Conservation (phyloP, 2,888 invertebrate genomes). For the Cenopis cana region DNA sequence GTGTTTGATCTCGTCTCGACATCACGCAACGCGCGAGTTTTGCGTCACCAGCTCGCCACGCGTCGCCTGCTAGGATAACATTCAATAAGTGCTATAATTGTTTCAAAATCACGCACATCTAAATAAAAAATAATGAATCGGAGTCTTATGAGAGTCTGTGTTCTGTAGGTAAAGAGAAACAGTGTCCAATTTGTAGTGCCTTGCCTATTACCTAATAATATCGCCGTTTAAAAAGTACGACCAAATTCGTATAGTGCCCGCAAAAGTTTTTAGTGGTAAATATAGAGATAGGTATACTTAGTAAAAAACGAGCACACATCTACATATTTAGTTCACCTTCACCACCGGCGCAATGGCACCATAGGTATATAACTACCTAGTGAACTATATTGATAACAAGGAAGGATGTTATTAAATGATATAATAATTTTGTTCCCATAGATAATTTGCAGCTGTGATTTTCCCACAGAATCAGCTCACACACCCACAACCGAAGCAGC, state of each 20-base stretch:
- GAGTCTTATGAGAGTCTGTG: no score
- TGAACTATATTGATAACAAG: constrained; percentile 9
- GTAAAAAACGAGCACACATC: no score
- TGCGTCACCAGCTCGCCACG: constrained; percentile 49
- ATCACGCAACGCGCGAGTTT: constrained; percentile 45
- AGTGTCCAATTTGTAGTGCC: no score
- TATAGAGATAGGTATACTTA: no score
- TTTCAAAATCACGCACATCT: constrained; percentile 47
- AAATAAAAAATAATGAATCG: neutral
- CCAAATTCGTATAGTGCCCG: no score
- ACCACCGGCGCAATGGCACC: neutral
- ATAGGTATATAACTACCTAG: neutral
- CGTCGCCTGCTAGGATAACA: constrained; percentile 42
- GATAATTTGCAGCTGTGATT: constrained; percentile 17
- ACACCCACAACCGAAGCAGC: constrained; percentile 3
- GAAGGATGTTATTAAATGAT: constrained; percentile 7
- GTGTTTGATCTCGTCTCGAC: constrained; percentile 67
- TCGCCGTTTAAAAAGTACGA: no score
- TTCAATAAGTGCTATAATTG: constrained; percentile 51
- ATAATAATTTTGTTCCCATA: constrained; percentile 12
- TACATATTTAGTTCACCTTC: no score
- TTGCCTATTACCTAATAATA: no score
- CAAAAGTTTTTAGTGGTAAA: no score
- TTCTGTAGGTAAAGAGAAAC: no score
- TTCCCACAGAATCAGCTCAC: constrained; percentile 30